These are phyloP conservation scores for Cebuella pygmaea DNA, from an alignment of 2,797 vertebrate species.

Conservation along the genomic window DNA sequence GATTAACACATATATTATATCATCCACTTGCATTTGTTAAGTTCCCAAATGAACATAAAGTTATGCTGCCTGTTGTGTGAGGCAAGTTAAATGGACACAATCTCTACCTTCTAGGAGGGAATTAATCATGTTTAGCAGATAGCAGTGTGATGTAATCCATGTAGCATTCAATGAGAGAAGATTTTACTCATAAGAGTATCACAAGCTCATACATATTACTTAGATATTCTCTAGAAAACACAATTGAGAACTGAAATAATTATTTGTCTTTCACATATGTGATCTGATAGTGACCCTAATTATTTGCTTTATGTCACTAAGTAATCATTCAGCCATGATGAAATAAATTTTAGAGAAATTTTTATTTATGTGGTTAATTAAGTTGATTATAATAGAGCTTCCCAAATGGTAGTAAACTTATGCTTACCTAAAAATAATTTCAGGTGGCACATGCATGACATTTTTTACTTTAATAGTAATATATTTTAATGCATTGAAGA, in stretches of 20 bases:
- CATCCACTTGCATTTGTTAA: conserved; percentile 63
- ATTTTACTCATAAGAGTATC: not conserved
- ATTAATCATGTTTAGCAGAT: conserved; percentile 45
- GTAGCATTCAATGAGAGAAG: not conserved
- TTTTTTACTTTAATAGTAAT: not conserved
- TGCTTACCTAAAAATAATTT: not conserved
- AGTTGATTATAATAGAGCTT: not conserved
- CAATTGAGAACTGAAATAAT: not conserved
- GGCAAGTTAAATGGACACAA: conserved; percentile 53
- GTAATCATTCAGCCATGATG: not conserved
- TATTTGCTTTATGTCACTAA: not conserved
- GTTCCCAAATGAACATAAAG: conserved; percentile 52
- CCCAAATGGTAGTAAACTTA: not conserved
- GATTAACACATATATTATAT: conserved; percentile 73
- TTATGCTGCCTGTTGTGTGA: conserved; percentile 30
- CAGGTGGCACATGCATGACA: not conserved
- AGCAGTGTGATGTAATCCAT: conserved; percentile 14
- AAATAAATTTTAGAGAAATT: not conserved
- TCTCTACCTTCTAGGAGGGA: conserved; percentile 4
- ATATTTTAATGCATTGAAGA: not conserved
- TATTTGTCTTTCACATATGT: not conserved
- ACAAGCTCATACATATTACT: not conserved
- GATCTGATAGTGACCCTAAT: not conserved
- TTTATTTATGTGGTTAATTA: conserved; percentile 17
- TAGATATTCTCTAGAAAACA: not conserved